These are phyloP conservation scores for Zophobas atratus DNA, from an alignment of 1,140 invertebrate genomes.

Conservation along the genomic window DNA sequence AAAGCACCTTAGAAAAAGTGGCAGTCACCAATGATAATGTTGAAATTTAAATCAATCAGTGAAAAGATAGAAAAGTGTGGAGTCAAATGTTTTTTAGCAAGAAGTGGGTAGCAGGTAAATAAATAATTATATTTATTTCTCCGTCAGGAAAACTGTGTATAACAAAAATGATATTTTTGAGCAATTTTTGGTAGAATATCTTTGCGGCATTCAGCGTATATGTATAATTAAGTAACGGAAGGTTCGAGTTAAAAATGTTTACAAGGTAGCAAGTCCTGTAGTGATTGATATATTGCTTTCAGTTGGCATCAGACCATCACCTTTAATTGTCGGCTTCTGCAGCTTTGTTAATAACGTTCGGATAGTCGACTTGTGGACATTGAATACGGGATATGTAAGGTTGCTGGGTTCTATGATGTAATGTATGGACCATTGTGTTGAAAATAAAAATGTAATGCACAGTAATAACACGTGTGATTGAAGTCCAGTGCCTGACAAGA, in stretches of 20 bases:
- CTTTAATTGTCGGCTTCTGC: constrained; percentile 56
- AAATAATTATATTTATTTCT: no score
- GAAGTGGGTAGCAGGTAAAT: no score
- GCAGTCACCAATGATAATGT: no score
- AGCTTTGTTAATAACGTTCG: constrained; percentile 50
- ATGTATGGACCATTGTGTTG: constrained; percentile 58
- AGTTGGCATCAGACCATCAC: constrained; percentile 54
- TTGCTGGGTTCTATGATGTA: constrained; percentile 54
- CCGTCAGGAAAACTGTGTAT: no score
- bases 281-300: constrained; percentile 54
- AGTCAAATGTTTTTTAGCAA: no score
- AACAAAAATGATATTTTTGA: no score
- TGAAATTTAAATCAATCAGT: no score
- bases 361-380: constrained; percentile 30
- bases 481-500: constrained; percentile 55
- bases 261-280: constrained; percentile 34
- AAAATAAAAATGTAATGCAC: constrained; percentile 56
- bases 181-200: constrained; percentile 1
- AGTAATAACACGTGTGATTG: constrained; percentile 59
- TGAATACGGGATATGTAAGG: constrained; percentile 42
- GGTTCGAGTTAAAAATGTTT: constrained; percentile 30
- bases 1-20: no score
- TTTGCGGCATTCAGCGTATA: not conserved
- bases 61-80: no score
- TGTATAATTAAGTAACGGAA: constrained; percentile 41